phyloP scores from a whole-genome alignment of 2,113 vertebrate genomes.

The Strix uralensis region DNA sequence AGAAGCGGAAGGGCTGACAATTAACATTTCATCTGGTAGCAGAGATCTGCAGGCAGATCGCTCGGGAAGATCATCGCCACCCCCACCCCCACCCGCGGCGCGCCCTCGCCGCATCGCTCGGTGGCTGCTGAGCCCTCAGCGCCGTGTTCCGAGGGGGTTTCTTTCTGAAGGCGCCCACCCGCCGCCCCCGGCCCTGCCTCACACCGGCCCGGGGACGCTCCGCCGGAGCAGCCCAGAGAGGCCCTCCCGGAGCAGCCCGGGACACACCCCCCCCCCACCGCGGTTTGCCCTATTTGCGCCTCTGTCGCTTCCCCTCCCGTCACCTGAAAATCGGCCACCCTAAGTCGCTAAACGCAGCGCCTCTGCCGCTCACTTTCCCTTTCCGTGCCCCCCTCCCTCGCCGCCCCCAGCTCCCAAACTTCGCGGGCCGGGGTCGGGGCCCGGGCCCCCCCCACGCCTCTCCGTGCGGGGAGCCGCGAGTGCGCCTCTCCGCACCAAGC shows the following conservation, averaged over 20 bases:
- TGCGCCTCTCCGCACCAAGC: conserved; percentile 55
- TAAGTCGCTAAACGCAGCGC: background rate
- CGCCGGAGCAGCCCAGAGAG: background rate
- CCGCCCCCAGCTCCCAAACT: background rate
- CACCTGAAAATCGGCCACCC: background rate
- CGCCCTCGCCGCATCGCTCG: background rate
- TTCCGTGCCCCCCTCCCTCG: background rate
- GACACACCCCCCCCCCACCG: background rate
- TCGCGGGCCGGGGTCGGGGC: background rate
- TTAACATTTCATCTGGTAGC: conserved; percentile 68
- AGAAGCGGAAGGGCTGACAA: conserved; percentile 63
- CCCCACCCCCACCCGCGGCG: background rate
- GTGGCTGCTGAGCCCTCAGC: background rate
- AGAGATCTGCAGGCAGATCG: conserved; percentile 43
- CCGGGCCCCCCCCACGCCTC: background rate
- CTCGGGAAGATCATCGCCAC: conserved; percentile 21
- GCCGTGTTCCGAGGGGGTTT: background rate
- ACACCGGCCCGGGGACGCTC: background rate
- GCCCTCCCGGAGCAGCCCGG: background rate
- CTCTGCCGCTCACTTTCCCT: background rate
- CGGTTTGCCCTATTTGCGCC: background rate
- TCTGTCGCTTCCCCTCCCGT: background rate
- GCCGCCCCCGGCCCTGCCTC: background rate
- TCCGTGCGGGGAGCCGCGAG: background rate
- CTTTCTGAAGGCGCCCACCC: background rate